These are phyloP conservation scores for Cryptus armator DNA, from an alignment of 2,888 invertebrate genomes.

Conservation along the genomic window DNA sequence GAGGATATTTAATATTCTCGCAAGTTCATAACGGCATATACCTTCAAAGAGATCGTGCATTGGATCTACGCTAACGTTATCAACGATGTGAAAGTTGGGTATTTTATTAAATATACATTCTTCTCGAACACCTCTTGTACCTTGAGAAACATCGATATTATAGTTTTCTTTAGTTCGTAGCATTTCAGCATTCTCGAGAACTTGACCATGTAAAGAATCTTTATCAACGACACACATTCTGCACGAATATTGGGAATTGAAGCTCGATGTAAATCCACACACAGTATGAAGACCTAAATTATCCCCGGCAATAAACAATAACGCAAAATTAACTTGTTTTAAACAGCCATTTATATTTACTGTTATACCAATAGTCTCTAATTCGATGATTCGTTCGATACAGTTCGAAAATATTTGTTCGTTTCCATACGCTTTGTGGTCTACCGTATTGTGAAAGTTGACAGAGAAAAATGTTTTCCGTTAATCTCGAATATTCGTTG, in stretches of 20 bases:
- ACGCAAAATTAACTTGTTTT: conserved; percentile 61
- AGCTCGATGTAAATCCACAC: conserved; percentile 66
- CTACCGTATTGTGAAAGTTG: no score
- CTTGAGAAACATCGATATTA: conserved; percentile 1
- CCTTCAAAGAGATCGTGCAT: conserved; percentile 66
- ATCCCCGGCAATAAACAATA: conserved; percentile 62
- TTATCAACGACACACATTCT: conserved; percentile 57
- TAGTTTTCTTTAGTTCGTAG: conserved; percentile 56
- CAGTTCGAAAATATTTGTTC: no score
- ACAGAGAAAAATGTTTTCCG: no score
- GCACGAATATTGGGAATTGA: conserved; percentile 64
- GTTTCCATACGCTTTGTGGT: no score
- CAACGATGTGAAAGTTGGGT: conserved; percentile 47
- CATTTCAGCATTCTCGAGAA: conserved; percentile 33
- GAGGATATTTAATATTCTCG: conserved; percentile 38
- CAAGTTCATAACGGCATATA: conserved; percentile 48
- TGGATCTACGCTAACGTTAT: conserved; percentile 59
- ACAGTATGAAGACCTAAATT: conserved; percentile 67
- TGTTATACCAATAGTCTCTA: no score
- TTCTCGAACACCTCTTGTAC: conserved; percentile 32
- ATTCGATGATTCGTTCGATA: no score
- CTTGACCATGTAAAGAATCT: conserved; percentile 33
- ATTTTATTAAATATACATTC: conserved; percentile 44
- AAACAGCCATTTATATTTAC: background rate
- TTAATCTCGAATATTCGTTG: no score